Base-by-base conservation (phyloP, 1,140 invertebrate species). In the Sycophila sp. region DNA sequence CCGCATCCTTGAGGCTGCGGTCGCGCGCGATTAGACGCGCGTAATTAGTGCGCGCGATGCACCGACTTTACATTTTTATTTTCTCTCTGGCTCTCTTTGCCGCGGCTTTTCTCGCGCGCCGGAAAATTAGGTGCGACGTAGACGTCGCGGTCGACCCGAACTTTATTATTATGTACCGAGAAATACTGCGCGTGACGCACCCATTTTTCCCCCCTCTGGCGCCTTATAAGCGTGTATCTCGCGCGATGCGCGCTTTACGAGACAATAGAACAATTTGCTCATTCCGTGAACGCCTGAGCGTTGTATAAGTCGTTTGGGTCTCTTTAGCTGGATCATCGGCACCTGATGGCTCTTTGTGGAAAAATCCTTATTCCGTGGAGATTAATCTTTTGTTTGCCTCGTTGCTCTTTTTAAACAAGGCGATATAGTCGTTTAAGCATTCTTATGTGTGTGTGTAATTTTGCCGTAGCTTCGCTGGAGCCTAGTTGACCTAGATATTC, bases 241-340 rank as follows among this genome's bases (percentile, higher is more conserved):
- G 19, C 28, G 8, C 38, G 30, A 36, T 28, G n/a, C 32, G 32
- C 17, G 2, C 13, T 53, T 55, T 10, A 19, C 10, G 24, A 40
- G 60, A 64, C 60, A 64, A 64, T 64, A 34, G 60, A 51, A 26
- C 42, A 22, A 53, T 53, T 65, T 49, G 17, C 40, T 15, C 8
- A 15, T 34, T 49, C 26, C 40, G 3, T 19, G 40, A 11, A 32
- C 28, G n/a, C n/a, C n/a, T n/a, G n/a, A n/a, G n/a, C n/a, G n/a
- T n/a, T n/a, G n/a, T n/a, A n/a, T n/a, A n/a, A n/a, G n/a, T n/a
- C n/a, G n/a, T n/a, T n/a, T n/a, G n/a, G n/a, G n/a, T n/a, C n/a
- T n/a, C n/a, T n/a, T n/a, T n/a, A n/a, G n/a, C n/a, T n/a, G n/a
- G n/a, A n/a, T n/a, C n/a, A n/a, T n/a, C n/a, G n/a, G n/a, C n/a